Evolutionary conservation across 2,113 vertebrate genomes (phyloP).

Genomic region (Manacus vitellinus): DNA sequence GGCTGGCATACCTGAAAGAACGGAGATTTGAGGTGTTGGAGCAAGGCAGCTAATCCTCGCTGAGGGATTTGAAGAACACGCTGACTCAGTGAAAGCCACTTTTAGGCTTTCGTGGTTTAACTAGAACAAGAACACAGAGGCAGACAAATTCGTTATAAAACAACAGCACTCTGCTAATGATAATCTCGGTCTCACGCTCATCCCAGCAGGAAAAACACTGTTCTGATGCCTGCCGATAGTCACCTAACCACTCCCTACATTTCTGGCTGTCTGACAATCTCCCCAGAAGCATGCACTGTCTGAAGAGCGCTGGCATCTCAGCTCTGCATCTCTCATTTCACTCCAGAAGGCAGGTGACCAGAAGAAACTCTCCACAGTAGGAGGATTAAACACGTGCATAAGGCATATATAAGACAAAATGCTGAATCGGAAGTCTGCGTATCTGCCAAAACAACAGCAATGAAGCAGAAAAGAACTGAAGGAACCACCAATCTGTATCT

Average conservation of each 20-base stretch:
- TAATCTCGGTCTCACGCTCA: neutral
- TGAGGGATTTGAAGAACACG: conserved; percentile 3
- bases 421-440: neutral
- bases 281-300: neutral
- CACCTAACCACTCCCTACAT: neutral
- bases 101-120: neutral
- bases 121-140: conserved; percentile 16
- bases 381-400: neutral
- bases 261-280: neutral
- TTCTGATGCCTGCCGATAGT: fast-evolving
- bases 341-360: neutral
- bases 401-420: neutral
- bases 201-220: neutral
- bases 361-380: neutral
- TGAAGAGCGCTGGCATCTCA: neutral
- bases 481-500: neutral
- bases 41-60: conserved; percentile 44
- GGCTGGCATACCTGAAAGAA: conserved; percentile 56
- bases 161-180: neutral
- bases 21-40: conserved; percentile 34
- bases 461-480: neutral
- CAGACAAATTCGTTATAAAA: neutral
- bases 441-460: neutral
- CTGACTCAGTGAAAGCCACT: neutral
- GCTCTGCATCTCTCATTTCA: neutral